Conservation (phyloP, 2,113 vertebrate genomes). For the Cyphotilapia sp. region DNA sequence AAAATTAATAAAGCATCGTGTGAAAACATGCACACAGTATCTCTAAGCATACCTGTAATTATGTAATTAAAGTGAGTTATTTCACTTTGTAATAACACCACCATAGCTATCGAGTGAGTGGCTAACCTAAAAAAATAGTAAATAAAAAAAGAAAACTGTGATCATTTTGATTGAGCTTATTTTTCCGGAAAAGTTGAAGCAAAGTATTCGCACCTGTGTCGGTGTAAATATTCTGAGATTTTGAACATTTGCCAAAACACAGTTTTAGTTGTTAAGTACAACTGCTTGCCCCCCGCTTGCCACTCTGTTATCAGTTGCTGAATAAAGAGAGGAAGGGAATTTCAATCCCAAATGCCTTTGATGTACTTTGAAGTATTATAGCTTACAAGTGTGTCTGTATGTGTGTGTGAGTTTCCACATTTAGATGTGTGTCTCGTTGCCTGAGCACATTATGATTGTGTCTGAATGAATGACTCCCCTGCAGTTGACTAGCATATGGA, state of each 20-base stretch:
- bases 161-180: conserved; percentile 22
- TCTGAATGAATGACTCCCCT: conserved; percentile 38
- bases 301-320: conserved; percentile 49
- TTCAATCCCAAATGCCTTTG: conserved; percentile 29
- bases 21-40: not conserved
- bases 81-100: not conserved
- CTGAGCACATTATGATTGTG: conserved; percentile 12
- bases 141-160: not conserved
- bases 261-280: conserved; percentile 29
- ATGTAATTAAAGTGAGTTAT: not conserved
- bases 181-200: conserved; percentile 24
- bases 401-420: not conserved
- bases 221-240: conserved; percentile 27
- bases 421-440: not conserved
- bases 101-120: not conserved
- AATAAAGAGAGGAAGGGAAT: conserved; percentile 40
- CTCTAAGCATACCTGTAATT: not conserved
- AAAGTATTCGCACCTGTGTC: conserved; percentile 27
- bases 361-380: conserved; percentile 55
- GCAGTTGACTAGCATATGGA: conserved; percentile 50
- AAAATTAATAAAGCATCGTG: not conserved
- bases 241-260: conserved; percentile 38
- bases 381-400: not conserved
- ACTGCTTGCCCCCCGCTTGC: not conserved
- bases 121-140: not conserved